Evolutionary conservation across 2,888 invertebrate genomes (phyloP).

Genomic region (Pemphredon lugubris): DNA sequence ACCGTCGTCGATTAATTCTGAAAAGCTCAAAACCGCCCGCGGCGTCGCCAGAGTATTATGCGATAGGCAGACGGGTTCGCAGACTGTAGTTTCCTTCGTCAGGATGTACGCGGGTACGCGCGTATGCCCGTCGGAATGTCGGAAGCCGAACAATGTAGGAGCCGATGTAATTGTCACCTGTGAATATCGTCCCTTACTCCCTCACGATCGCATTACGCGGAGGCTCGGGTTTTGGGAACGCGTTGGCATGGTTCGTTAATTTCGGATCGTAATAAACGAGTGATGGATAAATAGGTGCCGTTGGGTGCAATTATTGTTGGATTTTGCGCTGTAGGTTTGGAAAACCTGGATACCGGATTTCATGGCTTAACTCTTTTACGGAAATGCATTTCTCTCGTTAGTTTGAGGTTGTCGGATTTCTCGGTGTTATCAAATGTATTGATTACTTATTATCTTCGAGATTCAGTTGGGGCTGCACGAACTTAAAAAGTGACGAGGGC

Average conservation of each 20-base stretch:
- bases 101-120: too few species aligned
- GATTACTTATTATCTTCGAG: too few species aligned
- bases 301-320: too few species aligned
- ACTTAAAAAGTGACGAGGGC: too few species aligned
- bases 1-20: conserved; percentile 51
- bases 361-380: too few species aligned
- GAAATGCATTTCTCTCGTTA: too few species aligned
- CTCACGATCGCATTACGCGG: conserved; percentile 46
- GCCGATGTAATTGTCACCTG: conserved; percentile 53
- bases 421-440: too few species aligned
- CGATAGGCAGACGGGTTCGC: conserved; percentile 42
- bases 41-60: conserved; percentile 36
- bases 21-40: conserved; percentile 48
- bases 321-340: too few species aligned
- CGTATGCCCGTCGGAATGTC: conserved; percentile 34
- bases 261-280: not conserved
- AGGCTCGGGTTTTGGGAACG: conserved; percentile 30
- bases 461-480: too few species aligned
- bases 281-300: too few species aligned
- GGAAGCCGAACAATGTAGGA: conserved; percentile 44
- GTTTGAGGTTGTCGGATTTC: too few species aligned
- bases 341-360: too few species aligned
- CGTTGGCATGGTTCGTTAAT: conserved; percentile 39
- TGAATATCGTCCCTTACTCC: conserved; percentile 47
- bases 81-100: conserved; percentile 37